Percentiles rank a stretch among this genome's conserved stretches.
These are phyloP conservation scores for Brachionus koreanus DNA, from an alignment of 1,140 invertebrate genomes.

Conservation along the genomic window DNA sequence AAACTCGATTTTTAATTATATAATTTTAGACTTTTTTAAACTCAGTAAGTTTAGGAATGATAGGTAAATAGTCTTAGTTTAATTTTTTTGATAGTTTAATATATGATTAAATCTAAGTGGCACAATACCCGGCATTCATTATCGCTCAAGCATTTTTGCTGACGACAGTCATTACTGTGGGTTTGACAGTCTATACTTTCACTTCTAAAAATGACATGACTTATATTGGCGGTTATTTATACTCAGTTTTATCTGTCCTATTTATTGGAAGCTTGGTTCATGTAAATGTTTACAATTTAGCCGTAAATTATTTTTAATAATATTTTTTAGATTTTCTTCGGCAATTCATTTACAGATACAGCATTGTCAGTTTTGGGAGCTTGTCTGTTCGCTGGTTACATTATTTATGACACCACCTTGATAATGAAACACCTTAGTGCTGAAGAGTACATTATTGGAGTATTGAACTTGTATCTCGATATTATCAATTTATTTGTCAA, in stretches of 20 bases:
- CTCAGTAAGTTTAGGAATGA: neutral
- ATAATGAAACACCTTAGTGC: conserved; percentile 87
- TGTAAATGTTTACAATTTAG: conserved; percentile 48
- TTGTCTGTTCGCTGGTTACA: conserved; percentile 61
- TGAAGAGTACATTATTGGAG: conserved; percentile 91
- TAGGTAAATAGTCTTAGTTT: neutral
- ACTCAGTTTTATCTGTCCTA: conserved; percentile 67
- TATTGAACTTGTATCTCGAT: conserved; percentile 83
- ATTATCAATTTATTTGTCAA: conserved; percentile 84
- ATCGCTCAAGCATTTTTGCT: conserved; percentile 73
- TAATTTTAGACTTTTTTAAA: neutral
- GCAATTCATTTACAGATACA: conserved; percentile 67
- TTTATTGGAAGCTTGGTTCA: conserved; percentile 66
- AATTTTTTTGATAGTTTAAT: neutral
- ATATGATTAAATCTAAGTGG: conserved; percentile 59
- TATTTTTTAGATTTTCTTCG: conserved; percentile 66
- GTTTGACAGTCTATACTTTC: conserved; percentile 71
- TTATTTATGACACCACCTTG: conserved; percentile 87
- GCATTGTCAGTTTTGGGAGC: conserved; percentile 62
- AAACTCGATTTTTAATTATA: conserved; percentile 45
- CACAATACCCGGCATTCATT: conserved; percentile 67
- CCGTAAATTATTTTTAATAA: neutral
- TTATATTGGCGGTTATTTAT: conserved; percentile 69
- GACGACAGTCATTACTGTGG: conserved; percentile 68
- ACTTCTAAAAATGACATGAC: conserved; percentile 77